Evolutionary conservation across 2,113 vertebrate species (phyloP), one percentile per base, ranked within the genome.

Genomic region (Haemorhous mexicanus): DNA sequence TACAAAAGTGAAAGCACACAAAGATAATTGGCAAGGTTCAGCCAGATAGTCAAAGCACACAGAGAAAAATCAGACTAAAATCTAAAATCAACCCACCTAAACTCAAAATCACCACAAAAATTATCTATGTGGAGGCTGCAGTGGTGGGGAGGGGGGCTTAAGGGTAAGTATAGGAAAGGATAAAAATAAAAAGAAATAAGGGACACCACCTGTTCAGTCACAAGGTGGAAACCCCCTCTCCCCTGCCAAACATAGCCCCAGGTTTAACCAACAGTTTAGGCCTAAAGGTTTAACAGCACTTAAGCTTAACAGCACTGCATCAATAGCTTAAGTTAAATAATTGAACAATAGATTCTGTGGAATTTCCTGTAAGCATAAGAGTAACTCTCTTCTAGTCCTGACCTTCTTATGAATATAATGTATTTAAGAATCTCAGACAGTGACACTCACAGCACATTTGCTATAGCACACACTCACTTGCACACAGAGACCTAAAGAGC

Each of bases 151-250:
- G 28, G 6, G 37, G 17, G 24, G 52, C 9, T 22, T 53, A 41
- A 46, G 11, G 8, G 12, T 33, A 44, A 39, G 13, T 41, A 44
- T 9, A 67, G 18, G 37, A 66, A 66, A 50, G 18, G 2, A 8
- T 14, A 39, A 61, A 24, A 4, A 19, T 23, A n/a, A 32, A 69
- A 62, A 76, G 3, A 30, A 62, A 13, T 32, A 28, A 62, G n/a
- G 24, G 16, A n/a, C 20, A 26, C 2, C 9, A 30, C 6, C 3
- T 0, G 0, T 32, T 41, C 24, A 47, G 55, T 32, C 28, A n/a
- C 6, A 89, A 30, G 39, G 13, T 39, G 3, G n/a, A 52, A 84
- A 15, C 1, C 2, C 3, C 11, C 2, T 7, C 5, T 7, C 3
- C 12, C 6, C 13, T 8, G 2, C 21, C 26, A 62, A n/a, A 55